Evolutionary conservation across 2,888 invertebrate genomes (phyloP).

Genomic region (Microplitis deprimator): DNA sequence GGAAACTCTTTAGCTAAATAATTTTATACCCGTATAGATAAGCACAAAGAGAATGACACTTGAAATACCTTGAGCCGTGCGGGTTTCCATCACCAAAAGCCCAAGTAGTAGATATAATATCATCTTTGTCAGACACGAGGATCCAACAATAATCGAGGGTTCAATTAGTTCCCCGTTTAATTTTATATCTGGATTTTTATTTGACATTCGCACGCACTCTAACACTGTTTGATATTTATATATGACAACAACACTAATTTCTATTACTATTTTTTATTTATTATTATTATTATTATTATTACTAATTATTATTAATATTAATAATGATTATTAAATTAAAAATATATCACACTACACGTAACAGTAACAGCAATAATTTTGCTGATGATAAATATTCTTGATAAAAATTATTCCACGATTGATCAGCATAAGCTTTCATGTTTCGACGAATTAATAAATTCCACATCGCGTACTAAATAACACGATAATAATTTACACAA

Average conservation of each 20-base stretch:
- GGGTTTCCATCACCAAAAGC: slow-evolving; percentile 61
- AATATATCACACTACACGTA: background rate
- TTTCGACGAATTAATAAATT: background rate
- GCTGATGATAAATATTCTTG: background rate
- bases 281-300: too few species aligned
- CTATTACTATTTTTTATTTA: background rate
- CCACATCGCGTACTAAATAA: background rate
- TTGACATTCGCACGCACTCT: background rate
- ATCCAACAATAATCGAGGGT: slow-evolving; percentile 12
- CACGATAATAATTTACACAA: background rate
- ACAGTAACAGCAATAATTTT: background rate
- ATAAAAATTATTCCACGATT: background rate
- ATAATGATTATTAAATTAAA: background rate
- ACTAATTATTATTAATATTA: too few species aligned
- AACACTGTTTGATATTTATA: background rate
- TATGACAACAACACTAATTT: background rate
- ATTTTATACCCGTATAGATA: background rate
- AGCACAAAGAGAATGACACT: background rate
- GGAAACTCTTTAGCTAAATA: background rate
- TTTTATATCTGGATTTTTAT: background rate
- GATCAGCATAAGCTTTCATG: background rate
- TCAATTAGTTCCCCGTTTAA: background rate
- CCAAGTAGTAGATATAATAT: slow-evolving; percentile 62
- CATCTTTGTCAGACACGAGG: slow-evolving; percentile 59
- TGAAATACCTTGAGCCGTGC: slow-evolving; percentile 61